Conservation (phyloP, 2,797 vertebrate species). For the Agapornis canus region DNA sequence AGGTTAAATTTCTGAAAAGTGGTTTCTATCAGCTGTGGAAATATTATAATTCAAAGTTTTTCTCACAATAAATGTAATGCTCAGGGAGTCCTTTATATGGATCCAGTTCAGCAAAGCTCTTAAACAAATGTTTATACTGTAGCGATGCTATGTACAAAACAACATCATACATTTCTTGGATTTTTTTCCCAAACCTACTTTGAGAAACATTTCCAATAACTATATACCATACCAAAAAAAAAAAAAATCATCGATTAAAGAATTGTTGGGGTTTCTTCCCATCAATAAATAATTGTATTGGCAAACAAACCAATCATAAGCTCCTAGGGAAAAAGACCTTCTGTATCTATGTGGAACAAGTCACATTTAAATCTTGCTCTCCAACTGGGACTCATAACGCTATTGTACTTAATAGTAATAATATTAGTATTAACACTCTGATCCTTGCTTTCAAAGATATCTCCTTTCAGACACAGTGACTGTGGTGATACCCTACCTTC, state of each 20-base stretch:
- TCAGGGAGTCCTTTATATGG: neutral
- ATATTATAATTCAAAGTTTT: neutral
- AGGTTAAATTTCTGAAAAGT: neutral
- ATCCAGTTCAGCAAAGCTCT: neutral
- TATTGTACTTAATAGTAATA: neutral
- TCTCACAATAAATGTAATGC: neutral
- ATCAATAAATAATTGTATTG: neutral
- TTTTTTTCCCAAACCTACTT: neutral
- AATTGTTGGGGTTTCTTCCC: neutral
- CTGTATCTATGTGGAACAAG: neutral
- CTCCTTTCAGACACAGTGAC: neutral
- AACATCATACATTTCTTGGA: neutral
- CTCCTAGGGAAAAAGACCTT: neutral
- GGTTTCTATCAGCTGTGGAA: neutral
- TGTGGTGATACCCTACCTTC: neutral
- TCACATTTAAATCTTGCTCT: neutral
- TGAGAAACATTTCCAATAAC: neutral
- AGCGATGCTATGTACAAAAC: neutral
- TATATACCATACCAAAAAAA: neutral
- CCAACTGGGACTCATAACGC: neutral
- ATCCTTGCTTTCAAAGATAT: neutral
- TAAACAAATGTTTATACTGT: neutral
- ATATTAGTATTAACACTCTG: neutral
- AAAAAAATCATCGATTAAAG: neutral
- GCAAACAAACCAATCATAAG: neutral